phyloP scores from a whole-genome alignment of 2,797 vertebrate species.

The Poeciliopsis paucimaculata region DNA sequence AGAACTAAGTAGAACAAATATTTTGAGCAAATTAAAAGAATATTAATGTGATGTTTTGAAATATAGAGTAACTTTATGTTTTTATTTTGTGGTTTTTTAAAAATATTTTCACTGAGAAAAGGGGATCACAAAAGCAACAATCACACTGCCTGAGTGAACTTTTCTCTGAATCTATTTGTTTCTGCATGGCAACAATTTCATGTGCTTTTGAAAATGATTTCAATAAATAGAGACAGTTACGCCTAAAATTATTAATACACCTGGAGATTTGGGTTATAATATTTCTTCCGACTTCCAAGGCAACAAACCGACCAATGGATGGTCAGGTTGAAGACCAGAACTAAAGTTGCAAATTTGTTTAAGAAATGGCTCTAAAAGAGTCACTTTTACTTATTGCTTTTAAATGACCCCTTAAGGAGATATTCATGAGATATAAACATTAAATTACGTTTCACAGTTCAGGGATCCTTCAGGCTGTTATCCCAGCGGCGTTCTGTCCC shows the following conservation, averaged over 20 bases:
- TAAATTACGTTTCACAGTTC: slow-evolving; percentile 35
- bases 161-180: not conserved
- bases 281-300: not conserved
- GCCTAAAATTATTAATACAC: not conserved
- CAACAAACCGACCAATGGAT: not conserved
- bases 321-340: slow-evolving; percentile 13
- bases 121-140: not conserved
- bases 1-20: not conserved
- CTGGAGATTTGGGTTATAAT: not conserved
- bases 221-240: not conserved
- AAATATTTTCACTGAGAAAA: too few relatives aligned
- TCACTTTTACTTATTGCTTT: slow-evolving; percentile 43
- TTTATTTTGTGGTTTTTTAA: too few relatives aligned
- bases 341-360: slow-evolving; percentile 27
- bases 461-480: slow-evolving; percentile 32
- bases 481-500: slow-evolving; percentile 16
- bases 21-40: not conserved
- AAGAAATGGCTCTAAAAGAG: slow-evolving; percentile 47
- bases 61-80: too few relatives aligned
- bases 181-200: not conserved
- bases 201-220: not conserved
- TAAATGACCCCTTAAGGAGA: slow-evolving; percentile 41
- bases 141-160: not conserved
- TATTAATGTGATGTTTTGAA: not conserved
- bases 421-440: slow-evolving; percentile 44